Evolutionary conservation across 2,113 vertebrate species (phyloP), one percentile per base, ranked within the genome.

Genomic region (Stictonetta naevosa): DNA sequence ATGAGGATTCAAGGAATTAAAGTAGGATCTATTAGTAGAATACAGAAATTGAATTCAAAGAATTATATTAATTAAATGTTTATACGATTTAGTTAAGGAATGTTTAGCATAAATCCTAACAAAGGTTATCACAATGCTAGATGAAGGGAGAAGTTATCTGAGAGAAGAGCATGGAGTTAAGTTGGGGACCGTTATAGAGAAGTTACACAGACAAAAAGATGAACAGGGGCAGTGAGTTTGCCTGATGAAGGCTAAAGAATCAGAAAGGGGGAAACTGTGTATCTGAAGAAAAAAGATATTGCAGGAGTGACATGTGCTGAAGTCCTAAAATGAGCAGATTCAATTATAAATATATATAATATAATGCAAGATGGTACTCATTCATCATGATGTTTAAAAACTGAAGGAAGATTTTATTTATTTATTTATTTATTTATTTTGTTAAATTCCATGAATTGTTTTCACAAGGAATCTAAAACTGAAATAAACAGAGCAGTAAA

Each of bases 1-100:
- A 36, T 33, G 42, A 81, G 12, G 78, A 34, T 58, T 42, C 28
- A 88, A 74, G 40, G 36, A 91, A 90, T 46, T 90, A 26, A 3
- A 74, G 22, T 19, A 60, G 22, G 22, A 74, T 83, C 90, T 77
- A 48, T 88, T 72, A 67, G 46, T 21, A 83, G 13, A 83, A 42
- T 29, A 74, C 17, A 71, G 64, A 83, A 77, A 68, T 58, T 2
- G 26, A 90, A 89, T 81, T 71, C 20, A 83, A 83, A 68, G 26
- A 78, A 81, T 88, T 91, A 83, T 84, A 66, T 75, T 25, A 75
- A 83, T 86, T 91, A 86, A 84, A 66, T 78, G 31, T 20, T 10
- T 28, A n/a, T 0, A 1, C 12, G 71, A n/a, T 67, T 77, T 60
- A 63, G 17, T 53, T 64, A 71, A 81, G 55, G 38, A 78, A 26